A percentile compares a stretch with the other conserved stretches of the same genome.
phyloP scores from a whole-genome alignment of 2,888 invertebrate genomes.

The Panopea generosa region DNA sequence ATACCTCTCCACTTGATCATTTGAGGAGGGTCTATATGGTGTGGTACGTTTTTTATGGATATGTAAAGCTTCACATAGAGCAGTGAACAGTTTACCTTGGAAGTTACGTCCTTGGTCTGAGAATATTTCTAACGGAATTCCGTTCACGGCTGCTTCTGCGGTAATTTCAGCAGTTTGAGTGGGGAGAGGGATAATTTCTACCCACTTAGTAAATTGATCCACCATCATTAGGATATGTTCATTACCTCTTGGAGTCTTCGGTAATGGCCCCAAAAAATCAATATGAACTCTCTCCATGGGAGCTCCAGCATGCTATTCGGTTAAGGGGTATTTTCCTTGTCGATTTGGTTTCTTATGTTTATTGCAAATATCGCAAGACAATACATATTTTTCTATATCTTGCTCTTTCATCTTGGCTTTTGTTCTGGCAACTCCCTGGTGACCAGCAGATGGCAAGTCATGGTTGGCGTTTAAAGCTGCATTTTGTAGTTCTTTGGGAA shows the following conservation, averaged over 20 bases:
- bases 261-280: conserved; percentile 48
- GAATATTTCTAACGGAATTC: conserved; percentile 37
- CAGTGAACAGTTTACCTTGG: conserved; percentile 44
- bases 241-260: conserved; percentile 14
- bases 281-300: conserved; percentile 44
- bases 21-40: conserved; percentile 48
- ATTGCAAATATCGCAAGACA: conserved; percentile 21
- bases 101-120: conserved; percentile 44
- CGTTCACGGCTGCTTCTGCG: conserved; percentile 35
- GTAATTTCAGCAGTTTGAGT: conserved; percentile 36
- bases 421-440: conserved; percentile 8
- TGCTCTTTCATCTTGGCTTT: neutral
- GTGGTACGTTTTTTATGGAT: conserved; percentile 51
- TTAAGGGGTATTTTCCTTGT: conserved; percentile 1
- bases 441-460: conserved; percentile 19
- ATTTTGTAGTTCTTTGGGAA: neutral
- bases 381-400: conserved; percentile 15
- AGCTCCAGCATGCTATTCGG: conserved; percentile 92
- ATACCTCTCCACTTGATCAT: conserved; percentile 44
- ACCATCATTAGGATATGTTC: conserved; percentile 36
- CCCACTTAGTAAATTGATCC: conserved; percentile 57
- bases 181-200: conserved; percentile 43
- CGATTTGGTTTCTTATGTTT: conserved; percentile 4
- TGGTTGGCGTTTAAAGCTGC: neutral
- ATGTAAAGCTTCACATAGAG: conserved; percentile 35